These are phyloP conservation scores for Syngnathus typhle DNA, from an alignment of 2,113 vertebrate species.

Conservation along the genomic window DNA sequence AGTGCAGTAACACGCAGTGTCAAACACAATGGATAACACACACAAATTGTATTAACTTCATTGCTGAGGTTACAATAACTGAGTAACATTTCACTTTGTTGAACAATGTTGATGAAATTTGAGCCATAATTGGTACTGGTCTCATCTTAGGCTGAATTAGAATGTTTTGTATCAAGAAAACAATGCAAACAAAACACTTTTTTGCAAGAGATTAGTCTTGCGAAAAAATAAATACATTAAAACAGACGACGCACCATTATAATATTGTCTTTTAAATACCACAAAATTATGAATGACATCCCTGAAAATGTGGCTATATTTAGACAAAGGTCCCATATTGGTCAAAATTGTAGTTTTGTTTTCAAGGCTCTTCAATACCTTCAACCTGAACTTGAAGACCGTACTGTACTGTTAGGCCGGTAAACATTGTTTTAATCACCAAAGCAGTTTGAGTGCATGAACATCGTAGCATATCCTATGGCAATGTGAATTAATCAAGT, in stretches of 20 bases:
- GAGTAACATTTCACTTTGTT: background rate
- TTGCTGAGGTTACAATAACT: conserved; percentile 1
- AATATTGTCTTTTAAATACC: background rate
- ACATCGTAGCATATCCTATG: conserved; percentile 28
- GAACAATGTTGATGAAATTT: background rate
- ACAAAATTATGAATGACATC: conserved; percentile 4
- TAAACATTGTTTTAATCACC: conserved; percentile 2
- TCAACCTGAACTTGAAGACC: background rate
- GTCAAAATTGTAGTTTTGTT: conserved; percentile 12
- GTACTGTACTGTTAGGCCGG: background rate
- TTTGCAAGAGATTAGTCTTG: conserved; percentile 3
- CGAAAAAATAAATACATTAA: background rate
- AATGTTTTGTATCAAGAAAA: background rate
- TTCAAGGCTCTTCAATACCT: conserved; percentile 10
- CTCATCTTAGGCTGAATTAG: background rate
- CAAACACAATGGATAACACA: background rate
- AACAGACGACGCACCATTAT: background rate
- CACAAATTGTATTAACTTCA: background rate
- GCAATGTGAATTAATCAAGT: conserved; percentile 15
- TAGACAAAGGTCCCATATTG: conserved; percentile 1
- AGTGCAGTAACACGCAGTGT: conserved; percentile 6
- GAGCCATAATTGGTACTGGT: background rate
- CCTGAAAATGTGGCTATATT: conserved; percentile 9
- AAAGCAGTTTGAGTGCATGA: conserved; percentile 30
- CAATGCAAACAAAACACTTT: background rate